phyloP scores from a whole-genome alignment of 2,797 vertebrate species.

The Neostethus bicornis region DNA sequence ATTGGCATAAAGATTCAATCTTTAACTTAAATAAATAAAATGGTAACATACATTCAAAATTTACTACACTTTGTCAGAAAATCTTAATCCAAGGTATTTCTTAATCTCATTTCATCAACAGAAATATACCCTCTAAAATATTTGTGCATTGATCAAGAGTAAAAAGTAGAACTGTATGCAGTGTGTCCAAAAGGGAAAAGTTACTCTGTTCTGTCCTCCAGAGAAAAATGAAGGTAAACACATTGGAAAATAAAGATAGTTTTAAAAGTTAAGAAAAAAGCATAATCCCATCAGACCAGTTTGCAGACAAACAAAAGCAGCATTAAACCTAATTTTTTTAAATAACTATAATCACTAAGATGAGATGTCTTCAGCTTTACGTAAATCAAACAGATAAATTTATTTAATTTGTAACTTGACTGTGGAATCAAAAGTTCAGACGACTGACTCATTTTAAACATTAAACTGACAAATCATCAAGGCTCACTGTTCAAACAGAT shows the following conservation, averaged over 20 bases:
- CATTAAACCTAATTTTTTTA: too few species aligned
- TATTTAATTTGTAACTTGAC: not conserved
- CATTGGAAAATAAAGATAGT: not conserved
- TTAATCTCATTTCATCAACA: not conserved
- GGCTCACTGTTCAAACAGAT: not conserved
- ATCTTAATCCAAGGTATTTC: rapidly evolving
- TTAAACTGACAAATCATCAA: not conserved
- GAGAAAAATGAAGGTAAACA: constrained; percentile 22
- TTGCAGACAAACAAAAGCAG: not conserved
- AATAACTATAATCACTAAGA: too few species aligned
- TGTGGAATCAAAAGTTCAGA: not conserved
- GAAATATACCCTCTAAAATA: too few species aligned
- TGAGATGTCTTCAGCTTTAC: too few species aligned
- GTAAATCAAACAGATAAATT: too few species aligned
- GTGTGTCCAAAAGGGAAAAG: not conserved
- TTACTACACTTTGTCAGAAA: rapidly evolving
- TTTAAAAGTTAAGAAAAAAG: not conserved
- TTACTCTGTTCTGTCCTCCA: constrained; percentile 27
- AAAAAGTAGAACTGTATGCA: not conserved
- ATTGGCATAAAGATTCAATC: too few species aligned
- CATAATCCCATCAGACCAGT: not conserved
- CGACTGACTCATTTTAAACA: not conserved
- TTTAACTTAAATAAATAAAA: too few species aligned
- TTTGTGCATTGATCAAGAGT: not conserved
- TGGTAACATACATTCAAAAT: not conserved